phyloP scores from a whole-genome alignment of 2,797 vertebrate species.

The Podarcis lilfordi region DNA sequence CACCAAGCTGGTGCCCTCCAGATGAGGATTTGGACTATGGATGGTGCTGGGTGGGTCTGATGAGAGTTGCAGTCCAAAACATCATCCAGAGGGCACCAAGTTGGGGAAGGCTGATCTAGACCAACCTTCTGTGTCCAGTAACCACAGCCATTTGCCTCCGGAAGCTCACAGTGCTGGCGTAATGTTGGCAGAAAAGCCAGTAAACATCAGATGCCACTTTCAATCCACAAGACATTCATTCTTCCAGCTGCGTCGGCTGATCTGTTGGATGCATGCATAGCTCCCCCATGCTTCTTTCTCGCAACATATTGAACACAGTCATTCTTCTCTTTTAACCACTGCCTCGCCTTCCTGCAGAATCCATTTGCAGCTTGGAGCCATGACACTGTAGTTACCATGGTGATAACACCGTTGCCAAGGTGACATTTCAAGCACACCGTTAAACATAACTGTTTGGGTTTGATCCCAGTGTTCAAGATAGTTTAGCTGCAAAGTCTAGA shows the following conservation, averaged over 20 bases:
- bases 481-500: background rate
- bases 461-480: background rate
- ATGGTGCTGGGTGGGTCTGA: too few relatives aligned
- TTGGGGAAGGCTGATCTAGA: background rate
- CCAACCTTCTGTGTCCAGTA: background rate
- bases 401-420: background rate
- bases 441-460: background rate
- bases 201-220: background rate
- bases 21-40: background rate
- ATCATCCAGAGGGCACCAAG: background rate
- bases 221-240: background rate
- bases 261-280: background rate
- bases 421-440: background rate
- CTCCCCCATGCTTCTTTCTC: background rate
- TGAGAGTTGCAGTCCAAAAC: too few relatives aligned
- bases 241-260: background rate
- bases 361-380: background rate
- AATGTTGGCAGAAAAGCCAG: background rate
- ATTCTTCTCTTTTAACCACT: background rate
- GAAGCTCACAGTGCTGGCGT: background rate
- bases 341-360: background rate
- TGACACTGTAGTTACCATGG: background rate
- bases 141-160: background rate
- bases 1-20: background rate
- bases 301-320: background rate